These are phyloP conservation scores for Euwallacea fornicatus DNA, from an alignment of 1,140 invertebrate genomes.

Conservation along the genomic window DNA sequence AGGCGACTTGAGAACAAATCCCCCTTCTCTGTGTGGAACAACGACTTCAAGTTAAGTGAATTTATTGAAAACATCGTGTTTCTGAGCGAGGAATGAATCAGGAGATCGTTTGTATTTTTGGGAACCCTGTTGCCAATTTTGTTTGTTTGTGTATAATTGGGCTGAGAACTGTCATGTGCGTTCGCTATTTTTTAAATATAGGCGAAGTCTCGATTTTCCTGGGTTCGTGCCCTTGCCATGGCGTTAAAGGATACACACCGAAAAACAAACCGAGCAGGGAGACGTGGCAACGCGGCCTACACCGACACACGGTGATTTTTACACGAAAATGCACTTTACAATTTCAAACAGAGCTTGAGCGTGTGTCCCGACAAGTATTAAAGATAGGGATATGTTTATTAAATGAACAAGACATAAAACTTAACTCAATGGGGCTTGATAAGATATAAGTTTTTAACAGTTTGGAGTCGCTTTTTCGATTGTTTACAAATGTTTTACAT, in stretches of 20 bases:
- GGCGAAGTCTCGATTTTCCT: no score
- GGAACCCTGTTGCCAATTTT: slow-evolving; percentile 31
- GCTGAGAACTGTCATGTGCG: no score
- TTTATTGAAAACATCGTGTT: slow-evolving; percentile 57
- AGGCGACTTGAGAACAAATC: slow-evolving; percentile 53
- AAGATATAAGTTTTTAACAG: slow-evolving; percentile 32
- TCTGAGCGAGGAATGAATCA: slow-evolving; percentile 53
- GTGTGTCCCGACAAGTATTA: slow-evolving; percentile 41
- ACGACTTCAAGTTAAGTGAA: slow-evolving; percentile 53
- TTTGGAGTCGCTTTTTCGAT: slow-evolving; percentile 16
- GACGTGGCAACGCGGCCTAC: slow-evolving; percentile 13
- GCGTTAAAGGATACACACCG: no score
- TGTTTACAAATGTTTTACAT: slow-evolving; percentile 30
- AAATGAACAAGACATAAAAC: slow-evolving; percentile 51
- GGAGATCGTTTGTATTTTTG: slow-evolving; percentile 55
- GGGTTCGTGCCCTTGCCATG: no score
- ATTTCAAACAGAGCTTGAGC: slow-evolving; percentile 42
- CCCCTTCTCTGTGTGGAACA: slow-evolving; percentile 50
- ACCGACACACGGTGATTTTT: slow-evolving; percentile 46
- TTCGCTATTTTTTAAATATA: no score
- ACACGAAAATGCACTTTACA: slow-evolving; percentile 55
- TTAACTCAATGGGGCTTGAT: slow-evolving; percentile 40
- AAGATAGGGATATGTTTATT: slow-evolving; percentile 53
- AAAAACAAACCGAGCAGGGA: background rate
- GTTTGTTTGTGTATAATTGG: background rate